Percentiles rank a stretch among this genome's conserved stretches.
Conservation (phyloP, 2,113 vertebrate genomes). For the Gallinago media region DNA sequence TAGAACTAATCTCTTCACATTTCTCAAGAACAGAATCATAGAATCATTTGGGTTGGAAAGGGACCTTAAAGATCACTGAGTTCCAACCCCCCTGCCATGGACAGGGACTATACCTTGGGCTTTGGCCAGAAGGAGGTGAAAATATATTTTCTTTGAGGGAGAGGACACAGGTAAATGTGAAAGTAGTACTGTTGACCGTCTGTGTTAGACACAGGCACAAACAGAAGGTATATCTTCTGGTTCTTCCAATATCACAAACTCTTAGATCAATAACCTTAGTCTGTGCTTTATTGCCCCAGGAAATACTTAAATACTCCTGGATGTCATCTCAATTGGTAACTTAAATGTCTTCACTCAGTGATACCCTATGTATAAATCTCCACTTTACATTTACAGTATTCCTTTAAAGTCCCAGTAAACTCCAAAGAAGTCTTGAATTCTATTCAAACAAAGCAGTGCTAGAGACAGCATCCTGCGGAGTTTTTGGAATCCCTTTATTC, state of each 20-base stretch:
- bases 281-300: background rate
- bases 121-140: background rate
- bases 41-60: too few species aligned
- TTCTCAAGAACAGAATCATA: background rate
- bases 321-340: background rate
- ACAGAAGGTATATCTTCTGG: background rate
- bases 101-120: background rate
- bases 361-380: background rate
- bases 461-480: background rate
- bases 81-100: too few species aligned
- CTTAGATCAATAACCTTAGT: background rate
- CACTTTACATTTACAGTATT: background rate
- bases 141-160: background rate
- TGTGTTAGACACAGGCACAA: background rate
- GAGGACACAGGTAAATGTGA: background rate
- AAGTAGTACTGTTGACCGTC: background rate
- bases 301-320: background rate
- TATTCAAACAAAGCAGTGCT: background rate
- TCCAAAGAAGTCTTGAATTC: background rate
- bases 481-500: background rate
- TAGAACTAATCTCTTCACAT: background rate
- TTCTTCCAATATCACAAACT: background rate
- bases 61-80: too few species aligned
- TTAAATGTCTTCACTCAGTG: background rate
- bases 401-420: background rate